Base-by-base conservation (phyloP, 2,113 vertebrate genomes). In the Hystrix brachyura region DNA sequence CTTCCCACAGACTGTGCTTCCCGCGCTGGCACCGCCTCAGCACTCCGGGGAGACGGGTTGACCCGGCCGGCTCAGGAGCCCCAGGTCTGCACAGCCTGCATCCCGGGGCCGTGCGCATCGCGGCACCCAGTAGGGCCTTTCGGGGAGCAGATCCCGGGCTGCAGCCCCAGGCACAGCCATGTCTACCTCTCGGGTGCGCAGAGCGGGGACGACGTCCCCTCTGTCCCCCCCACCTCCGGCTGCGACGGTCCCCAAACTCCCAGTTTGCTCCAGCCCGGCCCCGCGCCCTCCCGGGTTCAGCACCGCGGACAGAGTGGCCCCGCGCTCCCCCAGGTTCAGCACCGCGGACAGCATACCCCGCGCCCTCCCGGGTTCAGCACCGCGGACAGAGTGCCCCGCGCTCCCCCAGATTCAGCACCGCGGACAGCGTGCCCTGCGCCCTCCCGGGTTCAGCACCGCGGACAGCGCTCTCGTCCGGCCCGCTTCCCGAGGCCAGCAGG, bases 161-260 rank as follows among this genome's bases (percentile, higher is more conserved):
- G 69, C n/a, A 7, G 18, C n/a, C 69, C n/a, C n/a, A 21, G 69
- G 69, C 85, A 97, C 91, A 94, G 65, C 94, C 96, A 91, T 87
- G 64, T 91, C 89, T 79, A 83, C 64, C 82, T 90, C n/a, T 62
- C 81, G 62, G 0, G 5, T 64, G 67, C 8, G 3, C 55, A 76
- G 74, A 88, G 32, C 43, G 67, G 59, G 19, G 5, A 48, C 32
- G 0, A 67, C 72, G 29, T 64, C 27, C 48, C 1, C 34, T 57
- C 23, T 4, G 43, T 81, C 43, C 95, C 62, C 53, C 79, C 8
- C 10, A 65, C 85, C 72, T 32, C 69, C 62, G 17, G 48, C 87
- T 94, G 72, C 65, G 60, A 94, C 91, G 29, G 86, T 92, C 92
- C 95, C 53, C 96, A 89, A 98, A 98, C 97, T 98, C 94, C 87